A percentile compares a stretch with the other conserved stretches of the same genome.
These are phyloP conservation scores for Aethes cnicana DNA, from an alignment of 2,888 invertebrate species.

Conservation along the genomic window DNA sequence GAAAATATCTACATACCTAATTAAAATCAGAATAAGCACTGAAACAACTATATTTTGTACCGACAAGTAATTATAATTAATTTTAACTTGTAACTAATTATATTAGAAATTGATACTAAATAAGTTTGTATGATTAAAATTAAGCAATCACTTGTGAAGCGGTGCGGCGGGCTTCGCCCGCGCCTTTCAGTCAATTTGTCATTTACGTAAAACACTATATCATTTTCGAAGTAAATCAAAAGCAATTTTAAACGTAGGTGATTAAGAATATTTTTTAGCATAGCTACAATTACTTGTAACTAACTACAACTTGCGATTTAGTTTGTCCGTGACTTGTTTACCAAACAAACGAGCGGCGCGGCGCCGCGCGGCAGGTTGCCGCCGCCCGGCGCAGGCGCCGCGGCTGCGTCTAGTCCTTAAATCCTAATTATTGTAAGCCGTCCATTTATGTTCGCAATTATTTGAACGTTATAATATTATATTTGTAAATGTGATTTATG, in stretches of 20 bases:
- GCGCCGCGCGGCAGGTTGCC: slow-evolving; percentile 32
- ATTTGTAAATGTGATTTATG: slow-evolving; percentile 16
- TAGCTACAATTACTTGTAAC: slow-evolving; percentile 40
- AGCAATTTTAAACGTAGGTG: slow-evolving; percentile 66
- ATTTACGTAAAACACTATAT: slow-evolving; percentile 53
- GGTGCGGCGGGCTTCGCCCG: slow-evolving; percentile 41
- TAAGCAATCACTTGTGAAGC: slow-evolving; percentile 46
- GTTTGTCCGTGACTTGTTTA: slow-evolving; percentile 49
- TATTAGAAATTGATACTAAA: slow-evolving; percentile 52
- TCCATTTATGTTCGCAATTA: slow-evolving; percentile 68
- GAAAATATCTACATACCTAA: slow-evolving; percentile 37
- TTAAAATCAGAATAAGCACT: slow-evolving; percentile 55
- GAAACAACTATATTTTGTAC: slow-evolving; percentile 68
- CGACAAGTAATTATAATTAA: slow-evolving; percentile 66
- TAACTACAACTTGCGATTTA: slow-evolving; percentile 28
- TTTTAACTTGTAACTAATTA: slow-evolving; percentile 60
- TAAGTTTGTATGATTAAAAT: slow-evolving; percentile 66
- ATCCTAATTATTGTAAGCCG: slow-evolving; percentile 60
- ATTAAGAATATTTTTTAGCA: slow-evolving; percentile 58
- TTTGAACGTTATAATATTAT: slow-evolving; percentile 37
- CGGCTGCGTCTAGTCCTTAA: slow-evolving; percentile 36
- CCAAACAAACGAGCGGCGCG: slow-evolving; percentile 43
- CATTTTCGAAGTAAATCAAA: slow-evolving; percentile 44
- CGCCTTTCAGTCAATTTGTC: slow-evolving; percentile 69
- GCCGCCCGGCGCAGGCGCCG: slow-evolving; percentile 6